phyloP scores from a whole-genome alignment of 2,113 vertebrate genomes.

The Oriolus oriolus region DNA sequence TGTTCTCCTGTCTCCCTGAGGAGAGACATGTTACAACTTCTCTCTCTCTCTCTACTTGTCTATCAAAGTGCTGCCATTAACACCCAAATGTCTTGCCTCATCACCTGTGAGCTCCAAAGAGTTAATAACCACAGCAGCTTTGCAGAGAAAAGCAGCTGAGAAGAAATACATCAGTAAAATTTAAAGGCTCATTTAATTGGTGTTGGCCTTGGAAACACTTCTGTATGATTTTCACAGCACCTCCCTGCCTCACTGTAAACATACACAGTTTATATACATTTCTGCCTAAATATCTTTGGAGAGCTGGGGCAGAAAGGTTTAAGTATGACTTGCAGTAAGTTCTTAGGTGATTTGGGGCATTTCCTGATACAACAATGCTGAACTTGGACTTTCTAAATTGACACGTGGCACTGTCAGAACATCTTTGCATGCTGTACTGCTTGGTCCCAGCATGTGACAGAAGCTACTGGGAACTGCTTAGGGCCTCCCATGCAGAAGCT shows the following conservation, averaged over 20 bases:
- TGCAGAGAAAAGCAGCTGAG: background rate
- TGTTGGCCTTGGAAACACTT: background rate
- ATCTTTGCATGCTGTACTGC: background rate
- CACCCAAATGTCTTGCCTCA: background rate
- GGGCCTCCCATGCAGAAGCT: background rate
- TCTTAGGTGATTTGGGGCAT: background rate
- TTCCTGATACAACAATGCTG: background rate
- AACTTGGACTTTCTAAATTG: background rate
- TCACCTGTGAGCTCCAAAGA: background rate
- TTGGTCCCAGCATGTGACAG: background rate
- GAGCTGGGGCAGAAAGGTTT: background rate
- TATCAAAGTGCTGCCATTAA: background rate
- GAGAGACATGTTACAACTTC: background rate
- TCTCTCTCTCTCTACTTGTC: background rate
- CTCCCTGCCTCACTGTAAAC: background rate
- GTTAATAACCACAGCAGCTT: background rate
- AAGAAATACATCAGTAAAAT: background rate
- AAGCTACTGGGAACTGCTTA: background rate
- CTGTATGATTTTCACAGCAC: background rate
- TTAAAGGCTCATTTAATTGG: background rate
- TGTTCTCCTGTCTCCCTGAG: background rate
- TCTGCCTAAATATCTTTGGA: background rate
- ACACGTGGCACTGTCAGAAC: background rate
- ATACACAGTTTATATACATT: accelerated
- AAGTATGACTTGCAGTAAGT: background rate